Evolutionary conservation across 2,888 invertebrate genomes (phyloP), one percentile per base, ranked within the genome.

Genomic region (Dryococelus australis): DNA sequence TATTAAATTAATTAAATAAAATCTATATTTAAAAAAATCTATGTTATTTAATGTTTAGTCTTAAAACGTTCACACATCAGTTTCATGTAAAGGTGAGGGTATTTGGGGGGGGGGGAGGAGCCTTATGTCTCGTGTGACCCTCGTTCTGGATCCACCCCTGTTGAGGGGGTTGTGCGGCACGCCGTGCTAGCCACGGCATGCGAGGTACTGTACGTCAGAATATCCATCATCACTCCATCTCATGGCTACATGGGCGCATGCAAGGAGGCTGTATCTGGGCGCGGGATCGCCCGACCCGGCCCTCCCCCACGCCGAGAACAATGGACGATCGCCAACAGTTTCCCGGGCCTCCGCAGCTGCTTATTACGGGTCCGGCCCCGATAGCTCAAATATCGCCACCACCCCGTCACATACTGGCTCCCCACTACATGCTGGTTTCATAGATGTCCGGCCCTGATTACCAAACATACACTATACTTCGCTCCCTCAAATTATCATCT

Each of bases 161-260:
- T 35, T 35, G 35, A 4, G 4, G 35, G 35, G 35, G 35, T 35
- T 35, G 35, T 35, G 35, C 35, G 35, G 35, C 2, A 4, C 35
- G 35, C 35, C 2, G 35, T 4, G 35, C 35, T 4, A 35, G 35
- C 35, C 47, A 47, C 10, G 47, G 47, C 47, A 35, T 43, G 83
- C 13, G 79, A 86, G 86, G 86, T 79, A 86, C 86, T 79, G 86
- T 79, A 86, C 86, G 86, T 86, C 86, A 86, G 78, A 86, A 86
- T 86, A 78, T 86, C 86, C 86, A 86, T 86, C 86, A 86, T 86
- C 35, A 35, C 35, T 79, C 20, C 65, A 78, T 78, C 78, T 85
- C 43, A 47, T 47, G 51, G 47, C 28, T 10, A 35, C 83, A 83
- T 43, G 83, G 8, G 83, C 13, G 43, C 83, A 83, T 35, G 43